Conservation (phyloP, 2,888 invertebrate genomes). For the Rotaria sp. region DNA sequence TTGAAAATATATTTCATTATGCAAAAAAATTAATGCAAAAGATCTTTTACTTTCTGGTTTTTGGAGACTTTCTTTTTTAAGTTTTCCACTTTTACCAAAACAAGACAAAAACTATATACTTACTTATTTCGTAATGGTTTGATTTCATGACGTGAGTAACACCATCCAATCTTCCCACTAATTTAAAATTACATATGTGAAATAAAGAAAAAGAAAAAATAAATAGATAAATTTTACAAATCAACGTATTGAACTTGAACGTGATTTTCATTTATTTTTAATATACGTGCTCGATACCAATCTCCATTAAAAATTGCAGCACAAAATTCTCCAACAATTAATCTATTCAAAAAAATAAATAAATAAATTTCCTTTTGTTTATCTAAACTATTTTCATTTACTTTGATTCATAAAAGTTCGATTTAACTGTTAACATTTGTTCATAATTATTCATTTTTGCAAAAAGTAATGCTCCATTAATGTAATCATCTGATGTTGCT, state of each 20-base stretch:
- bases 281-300: neutral
- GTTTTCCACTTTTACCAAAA: no score
- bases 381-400: neutral
- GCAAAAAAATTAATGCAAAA: no score
- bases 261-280: neutral
- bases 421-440: neutral
- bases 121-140: neutral
- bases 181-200: neutral
- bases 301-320: neutral
- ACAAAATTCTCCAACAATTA: neutral
- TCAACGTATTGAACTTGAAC: neutral
- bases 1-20: no score
- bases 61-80: no score
- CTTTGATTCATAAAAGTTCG: neutral
- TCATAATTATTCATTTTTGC: constrained; percentile 9
- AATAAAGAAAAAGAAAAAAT: neutral
- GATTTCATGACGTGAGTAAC: neutral
- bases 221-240: neutral
- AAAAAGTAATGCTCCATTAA: neutral
- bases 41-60: no score
- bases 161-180: neutral
- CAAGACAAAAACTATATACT: neutral
- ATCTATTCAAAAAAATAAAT: neutral
- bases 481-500: neutral
- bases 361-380: neutral